A percentile compares a stretch with the other conserved stretches of the same genome.
Evolutionary conservation across 1,140 invertebrate genomes (phyloP).

Genomic region (Euura saliciscinereae): DNA sequence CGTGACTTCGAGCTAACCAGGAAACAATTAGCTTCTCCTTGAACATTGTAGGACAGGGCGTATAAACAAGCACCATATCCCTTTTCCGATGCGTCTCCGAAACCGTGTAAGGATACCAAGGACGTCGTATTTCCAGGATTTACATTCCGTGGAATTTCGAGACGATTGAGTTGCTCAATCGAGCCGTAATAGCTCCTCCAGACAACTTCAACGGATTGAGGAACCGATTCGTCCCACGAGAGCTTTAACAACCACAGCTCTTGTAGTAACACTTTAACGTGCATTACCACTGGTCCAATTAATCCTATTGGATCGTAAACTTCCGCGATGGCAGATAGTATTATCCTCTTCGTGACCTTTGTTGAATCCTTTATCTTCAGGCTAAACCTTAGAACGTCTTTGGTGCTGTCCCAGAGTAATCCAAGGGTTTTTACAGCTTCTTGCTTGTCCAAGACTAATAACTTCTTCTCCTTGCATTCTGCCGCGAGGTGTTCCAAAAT

Average conservation of each 20-base stretch:
- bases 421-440: slow-evolving; percentile 34
- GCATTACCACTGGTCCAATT: slow-evolving; percentile 40
- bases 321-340: slow-evolving; percentile 41
- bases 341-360: slow-evolving; percentile 31
- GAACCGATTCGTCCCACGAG: slow-evolving; percentile 41
- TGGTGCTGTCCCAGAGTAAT: slow-evolving; percentile 35
- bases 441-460: slow-evolving; percentile 23
- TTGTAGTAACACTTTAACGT: slow-evolving; percentile 45
- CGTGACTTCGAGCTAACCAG: too few relatives aligned
- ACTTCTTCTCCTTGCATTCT: not conserved
- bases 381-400: slow-evolving; percentile 25
- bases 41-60: slow-evolving; percentile 22
- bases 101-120: slow-evolving; percentile 33
- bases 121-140: not conserved
- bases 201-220: slow-evolving; percentile 18
- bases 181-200: slow-evolving; percentile 23
- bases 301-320: slow-evolving; percentile 46
- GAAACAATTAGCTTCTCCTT: slow-evolving; percentile 29
- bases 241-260: slow-evolving; percentile 34
- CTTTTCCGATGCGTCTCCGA: slow-evolving; percentile 33
- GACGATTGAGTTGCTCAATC: slow-evolving; percentile 13
- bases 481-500: slow-evolving; percentile 27
- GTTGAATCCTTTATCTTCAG: not conserved
- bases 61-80: slow-evolving; percentile 33
- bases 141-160: slow-evolving; percentile 16